Evolutionary conservation across 2,797 vertebrate species (phyloP).

Genomic region (Microctenopoma stevenorrisi): DNA sequence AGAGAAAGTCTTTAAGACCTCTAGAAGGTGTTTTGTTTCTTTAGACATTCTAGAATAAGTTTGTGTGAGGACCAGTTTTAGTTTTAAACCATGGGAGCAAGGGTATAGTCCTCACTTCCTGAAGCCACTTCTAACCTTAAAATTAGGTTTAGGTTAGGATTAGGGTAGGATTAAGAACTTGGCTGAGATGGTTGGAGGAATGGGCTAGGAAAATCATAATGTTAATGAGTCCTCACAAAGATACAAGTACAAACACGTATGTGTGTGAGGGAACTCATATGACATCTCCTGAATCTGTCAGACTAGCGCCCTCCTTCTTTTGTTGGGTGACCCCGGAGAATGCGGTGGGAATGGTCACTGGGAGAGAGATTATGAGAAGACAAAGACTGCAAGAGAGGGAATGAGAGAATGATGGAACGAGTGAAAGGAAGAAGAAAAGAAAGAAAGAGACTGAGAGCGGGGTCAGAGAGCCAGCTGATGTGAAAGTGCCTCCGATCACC

Average conservation of each 20-base stretch:
- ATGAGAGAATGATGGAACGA: slow-evolving; percentile 61
- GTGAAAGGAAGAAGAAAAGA: slow-evolving; percentile 60
- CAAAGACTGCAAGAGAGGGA: slow-evolving; percentile 60
- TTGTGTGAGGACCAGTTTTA: not conserved
- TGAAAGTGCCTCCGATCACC: slow-evolving; percentile 79
- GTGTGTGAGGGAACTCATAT: slow-evolving; percentile 64
- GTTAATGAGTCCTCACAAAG: not conserved
- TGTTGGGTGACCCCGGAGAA: slow-evolving; percentile 78
- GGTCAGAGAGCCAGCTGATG: slow-evolving; percentile 77
- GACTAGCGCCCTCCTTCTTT: slow-evolving; percentile 68
- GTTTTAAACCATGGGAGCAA: not conserved
- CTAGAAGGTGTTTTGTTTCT: not conserved
- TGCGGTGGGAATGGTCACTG: slow-evolving; percentile 77
- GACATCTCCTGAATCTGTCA: slow-evolving; percentile 72
- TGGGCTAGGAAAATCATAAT: not conserved
- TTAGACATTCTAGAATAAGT: not conserved
- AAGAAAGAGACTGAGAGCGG: slow-evolving; percentile 47
- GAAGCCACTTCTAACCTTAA: not conserved
- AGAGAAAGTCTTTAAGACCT: not conserved
- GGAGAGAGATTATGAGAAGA: slow-evolving; percentile 72
- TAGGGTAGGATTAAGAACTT: not conserved
- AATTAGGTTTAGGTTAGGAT: not conserved
- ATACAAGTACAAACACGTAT: not conserved
- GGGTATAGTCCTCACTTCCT: not conserved
- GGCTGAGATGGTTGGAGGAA: not conserved